Base-by-base conservation (phyloP, 2,113 vertebrate genomes). In the Vicugna pacos region DNA sequence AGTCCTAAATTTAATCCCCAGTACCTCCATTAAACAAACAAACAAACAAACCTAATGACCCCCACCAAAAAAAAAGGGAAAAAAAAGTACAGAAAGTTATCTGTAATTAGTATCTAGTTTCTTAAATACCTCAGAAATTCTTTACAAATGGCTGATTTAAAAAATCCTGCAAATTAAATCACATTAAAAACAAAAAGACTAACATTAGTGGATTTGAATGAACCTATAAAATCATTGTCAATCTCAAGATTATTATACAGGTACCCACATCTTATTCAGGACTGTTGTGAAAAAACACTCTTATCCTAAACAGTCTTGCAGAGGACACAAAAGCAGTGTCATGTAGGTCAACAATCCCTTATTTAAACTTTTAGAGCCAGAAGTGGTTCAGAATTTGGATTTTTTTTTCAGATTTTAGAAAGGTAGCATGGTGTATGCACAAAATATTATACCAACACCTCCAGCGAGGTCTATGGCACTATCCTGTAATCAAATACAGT, bases 171-270 rank as follows among this genome's bases (percentile, higher is more conserved):
- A 77, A 93, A 20, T 56, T 87, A 85, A 84, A 58, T 60, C 42
- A 73, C 7, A 69, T 32, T 83, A 94, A 76, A 93, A 86, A 35
- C 35, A 75, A 48, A 52, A 81, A 88, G 64, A 65, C 14, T 86
- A 92, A 72, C 5, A 86, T 32, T 48, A 94, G 72, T 7, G 28
- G 16, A 84, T 84, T 30, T 87, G 32, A 79, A 6, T 30, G 30
- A 85, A 10, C 32, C 76, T 80, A 83, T n/a, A 76, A 96, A 89
- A 95, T 92, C 50, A 87, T 8, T 80, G 83, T 62, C 58, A 96
- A 65, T 80, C 89, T 95, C 58, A 92, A 84, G 67, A 73, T 85
- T 64, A 79, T 48, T 28, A 73, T 20, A 30, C 28, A 92, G 19
- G 35, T 82, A 94, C 16, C 42, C 69, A 96, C 5, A 35, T 6